Conservation (phyloP, 2,888 invertebrate genomes). For the Fabriciana adippe region DNA sequence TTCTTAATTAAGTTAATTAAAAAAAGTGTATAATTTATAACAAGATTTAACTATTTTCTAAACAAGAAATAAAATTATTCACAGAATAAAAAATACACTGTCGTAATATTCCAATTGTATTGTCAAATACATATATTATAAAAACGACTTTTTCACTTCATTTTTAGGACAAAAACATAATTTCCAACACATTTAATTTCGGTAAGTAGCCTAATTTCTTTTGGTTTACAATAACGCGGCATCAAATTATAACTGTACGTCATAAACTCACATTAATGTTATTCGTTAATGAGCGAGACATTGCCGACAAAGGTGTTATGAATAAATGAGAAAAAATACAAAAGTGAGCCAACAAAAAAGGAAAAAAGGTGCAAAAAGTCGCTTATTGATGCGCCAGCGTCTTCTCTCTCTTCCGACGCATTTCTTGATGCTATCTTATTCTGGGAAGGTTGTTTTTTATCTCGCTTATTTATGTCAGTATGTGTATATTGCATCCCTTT, state of each 20-base stretch:
- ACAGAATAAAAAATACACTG: no score
- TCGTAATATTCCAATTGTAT: no score
- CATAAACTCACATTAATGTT: constrained; percentile 46
- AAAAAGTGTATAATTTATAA: no score
- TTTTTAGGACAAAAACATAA: no score
- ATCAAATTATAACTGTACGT: constrained; percentile 15
- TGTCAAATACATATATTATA: no score
- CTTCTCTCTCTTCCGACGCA: constrained; percentile 65
- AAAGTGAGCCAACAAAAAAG: constrained; percentile 43
- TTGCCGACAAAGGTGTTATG: constrained; percentile 78
- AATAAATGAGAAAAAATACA: constrained; percentile 72
- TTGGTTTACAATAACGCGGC: background rate
- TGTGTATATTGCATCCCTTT: constrained; percentile 49
- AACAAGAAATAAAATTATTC: no score
- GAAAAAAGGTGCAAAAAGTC: constrained; percentile 50
- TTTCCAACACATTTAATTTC: no score
- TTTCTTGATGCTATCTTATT: constrained; percentile 77
- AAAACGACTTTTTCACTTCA: no score
- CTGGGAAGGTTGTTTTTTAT: constrained; percentile 63
- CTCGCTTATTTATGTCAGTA: constrained; percentile 45
- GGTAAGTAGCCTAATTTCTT: background rate
- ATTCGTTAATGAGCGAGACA: constrained; percentile 69
- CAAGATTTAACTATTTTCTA: no score
- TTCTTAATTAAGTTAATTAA: no score
- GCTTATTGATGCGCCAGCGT: constrained; percentile 71